Conservation (phyloP, 92 coral and sea anemone species). For the Chrysogorgia sp. region DNA sequence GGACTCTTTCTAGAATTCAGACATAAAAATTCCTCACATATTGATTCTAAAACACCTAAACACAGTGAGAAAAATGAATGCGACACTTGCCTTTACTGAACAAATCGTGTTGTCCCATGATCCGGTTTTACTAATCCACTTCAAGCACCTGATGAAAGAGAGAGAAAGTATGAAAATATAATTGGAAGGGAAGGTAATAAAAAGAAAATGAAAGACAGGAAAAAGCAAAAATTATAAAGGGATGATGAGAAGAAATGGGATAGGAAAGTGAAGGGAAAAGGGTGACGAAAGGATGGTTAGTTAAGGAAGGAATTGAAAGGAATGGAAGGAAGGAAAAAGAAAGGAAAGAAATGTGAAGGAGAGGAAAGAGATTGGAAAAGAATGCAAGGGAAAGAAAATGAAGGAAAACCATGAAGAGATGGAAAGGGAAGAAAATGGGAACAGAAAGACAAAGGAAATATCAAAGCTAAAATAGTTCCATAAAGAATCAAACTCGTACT, state of each 20-base stretch:
- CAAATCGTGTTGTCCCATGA: slow-evolving; percentile 86
- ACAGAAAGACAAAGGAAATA: not conserved
- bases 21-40: not conserved
- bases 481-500: slow-evolving; percentile 51
- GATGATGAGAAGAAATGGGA: no score
- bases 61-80: not conserved
- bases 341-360: not conserved
- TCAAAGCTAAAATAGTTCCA: not conserved
- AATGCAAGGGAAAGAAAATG: not conserved
- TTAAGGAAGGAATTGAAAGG: not conserved
- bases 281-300: not conserved
- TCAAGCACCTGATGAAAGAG: slow-evolving; percentile 20
- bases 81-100: slow-evolving; percentile 71
- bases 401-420: not conserved
- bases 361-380: not conserved
- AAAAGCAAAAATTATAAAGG: not conserved
- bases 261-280: not conserved
- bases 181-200: not conserved
- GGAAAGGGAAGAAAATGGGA: not conserved
- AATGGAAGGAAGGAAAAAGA: not conserved
- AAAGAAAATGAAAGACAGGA: not conserved
- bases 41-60: not conserved
- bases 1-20: slow-evolving; percentile 68
- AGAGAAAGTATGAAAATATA: not conserved
- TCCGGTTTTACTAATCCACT: slow-evolving; percentile 37